These are phyloP conservation scores for Adelognathus sp. DNA, from an alignment of 2,888 invertebrate genomes.

Conservation along the genomic window DNA sequence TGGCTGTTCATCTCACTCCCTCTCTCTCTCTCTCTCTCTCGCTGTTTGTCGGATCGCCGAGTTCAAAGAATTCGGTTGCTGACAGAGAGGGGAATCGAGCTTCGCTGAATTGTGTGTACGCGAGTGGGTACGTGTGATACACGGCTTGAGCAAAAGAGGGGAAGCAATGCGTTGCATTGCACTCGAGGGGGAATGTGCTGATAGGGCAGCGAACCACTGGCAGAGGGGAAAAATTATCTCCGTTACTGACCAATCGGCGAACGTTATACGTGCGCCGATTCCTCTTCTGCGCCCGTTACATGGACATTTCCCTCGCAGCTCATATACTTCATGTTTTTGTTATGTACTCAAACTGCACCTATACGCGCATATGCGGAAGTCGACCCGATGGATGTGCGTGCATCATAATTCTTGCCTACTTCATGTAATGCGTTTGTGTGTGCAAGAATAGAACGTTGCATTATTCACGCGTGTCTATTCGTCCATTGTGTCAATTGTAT, in stretches of 20 bases:
- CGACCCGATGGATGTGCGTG: not conserved
- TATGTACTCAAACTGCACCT: not conserved
- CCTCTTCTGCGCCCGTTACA: not conserved
- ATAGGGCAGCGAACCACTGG: constrained; percentile 61
- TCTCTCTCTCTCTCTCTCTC: not conserved
- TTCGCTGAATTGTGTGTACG: constrained; percentile 9
- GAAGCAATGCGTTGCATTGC: constrained; percentile 53
- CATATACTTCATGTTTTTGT: not conserved
- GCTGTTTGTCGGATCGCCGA: not conserved
- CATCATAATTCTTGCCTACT: not conserved
- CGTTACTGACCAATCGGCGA: constrained; percentile 55
- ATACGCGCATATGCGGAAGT: not conserved
- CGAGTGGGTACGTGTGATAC: not conserved
- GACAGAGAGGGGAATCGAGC: constrained; percentile 26
- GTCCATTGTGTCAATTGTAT: constrained; percentile 29
- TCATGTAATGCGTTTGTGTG: not conserved
- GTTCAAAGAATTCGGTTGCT: constrained; percentile 13
- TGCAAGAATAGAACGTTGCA: not conserved
- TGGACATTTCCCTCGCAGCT: not conserved
- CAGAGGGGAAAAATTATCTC: constrained; percentile 62
- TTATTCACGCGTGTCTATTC: constrained; percentile 18
- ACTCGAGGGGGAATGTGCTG: constrained; percentile 61
- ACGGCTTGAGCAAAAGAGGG: constrained; percentile 18
- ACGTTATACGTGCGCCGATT: not conserved
- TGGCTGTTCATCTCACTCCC: not conserved